Percentiles rank a stretch among this genome's conserved stretches.
Evolutionary conservation across 2,797 vertebrate genomes (phyloP).

Genomic region (Phataginus tricuspis): DNA sequence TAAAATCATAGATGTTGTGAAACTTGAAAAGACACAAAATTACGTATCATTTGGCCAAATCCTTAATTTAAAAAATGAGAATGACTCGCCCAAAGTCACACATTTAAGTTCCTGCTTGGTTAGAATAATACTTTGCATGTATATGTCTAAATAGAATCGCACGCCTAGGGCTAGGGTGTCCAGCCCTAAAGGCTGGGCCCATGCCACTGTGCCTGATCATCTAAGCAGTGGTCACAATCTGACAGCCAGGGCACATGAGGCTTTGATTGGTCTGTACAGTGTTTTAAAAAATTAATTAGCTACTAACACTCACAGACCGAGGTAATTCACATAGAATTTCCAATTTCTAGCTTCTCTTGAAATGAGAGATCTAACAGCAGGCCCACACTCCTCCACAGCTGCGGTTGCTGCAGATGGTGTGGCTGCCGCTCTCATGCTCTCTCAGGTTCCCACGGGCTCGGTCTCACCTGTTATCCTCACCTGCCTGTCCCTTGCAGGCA

Average conservation of each 20-base stretch:
- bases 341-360: neutral
- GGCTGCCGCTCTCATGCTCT: neutral
- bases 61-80: neutral
- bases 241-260: neutral
- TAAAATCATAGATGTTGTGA: conserved; percentile 14
- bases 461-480: neutral
- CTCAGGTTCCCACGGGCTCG: neutral
- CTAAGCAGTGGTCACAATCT: neutral
- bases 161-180: too few species aligned
- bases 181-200: accelerated
- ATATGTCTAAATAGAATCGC: too few species aligned
- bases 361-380: neutral
- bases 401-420: neutral
- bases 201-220: neutral
- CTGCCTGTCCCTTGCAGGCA: neutral
- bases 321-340: neutral
- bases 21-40: conserved; percentile 29
- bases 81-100: neutral
- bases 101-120: neutral
- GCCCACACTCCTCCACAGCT: too few species aligned
- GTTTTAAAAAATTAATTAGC: neutral
- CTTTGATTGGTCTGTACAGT: neutral
- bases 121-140: neutral
- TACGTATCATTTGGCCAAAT: neutral
- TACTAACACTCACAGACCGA: conserved; percentile 23